These are phyloP conservation scores for Yponomeuta cagnagella DNA, from an alignment of 2,888 invertebrate species.

Conservation along the genomic window DNA sequence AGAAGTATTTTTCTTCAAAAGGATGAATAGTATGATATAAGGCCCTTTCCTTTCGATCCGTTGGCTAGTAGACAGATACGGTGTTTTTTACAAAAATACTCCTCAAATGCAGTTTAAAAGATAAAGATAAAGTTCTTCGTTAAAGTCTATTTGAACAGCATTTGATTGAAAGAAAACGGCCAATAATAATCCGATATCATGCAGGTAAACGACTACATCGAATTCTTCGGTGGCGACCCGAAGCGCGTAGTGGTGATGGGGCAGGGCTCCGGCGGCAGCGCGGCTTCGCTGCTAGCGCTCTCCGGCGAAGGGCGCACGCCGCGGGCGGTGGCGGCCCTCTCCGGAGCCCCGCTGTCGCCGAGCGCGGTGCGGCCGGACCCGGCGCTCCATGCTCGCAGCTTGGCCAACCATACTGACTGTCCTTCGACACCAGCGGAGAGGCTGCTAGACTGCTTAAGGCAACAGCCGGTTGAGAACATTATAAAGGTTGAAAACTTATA, in stretches of 20 bases:
- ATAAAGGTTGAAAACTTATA: slow-evolving; percentile 38
- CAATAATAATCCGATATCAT: slow-evolving; percentile 9
- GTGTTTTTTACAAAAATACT: too few species aligned
- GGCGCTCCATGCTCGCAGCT: slow-evolving; percentile 72
- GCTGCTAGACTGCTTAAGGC: slow-evolving; percentile 80
- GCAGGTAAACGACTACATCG: slow-evolving; percentile 79
- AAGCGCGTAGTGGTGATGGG: slow-evolving; percentile 83
- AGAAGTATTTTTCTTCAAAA: too few species aligned
- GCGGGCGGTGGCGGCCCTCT: slow-evolving; percentile 82
- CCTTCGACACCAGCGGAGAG: slow-evolving; percentile 74
- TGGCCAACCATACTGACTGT: slow-evolving; percentile 80
- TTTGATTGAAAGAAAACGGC: too few species aligned
- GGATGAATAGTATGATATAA: too few species aligned
- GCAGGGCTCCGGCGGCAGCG: slow-evolving; percentile 86
- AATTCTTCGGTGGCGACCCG: slow-evolving; percentile 86
- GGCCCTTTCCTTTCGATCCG: too few species aligned
- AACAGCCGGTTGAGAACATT: slow-evolving; percentile 59
- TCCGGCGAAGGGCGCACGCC: slow-evolving; percentile 78
- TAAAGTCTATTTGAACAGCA: too few species aligned
- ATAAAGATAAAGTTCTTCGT: too few species aligned
- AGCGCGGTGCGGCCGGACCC: slow-evolving; percentile 81
- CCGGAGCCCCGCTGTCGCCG: slow-evolving; percentile 83
- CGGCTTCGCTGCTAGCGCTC: slow-evolving; percentile 81
- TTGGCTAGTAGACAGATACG: too few species aligned
- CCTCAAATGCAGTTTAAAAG: too few species aligned